phyloP scores from a whole-genome alignment of 2,888 invertebrate species.

The Mongoloraphidia duomilia region DNA sequence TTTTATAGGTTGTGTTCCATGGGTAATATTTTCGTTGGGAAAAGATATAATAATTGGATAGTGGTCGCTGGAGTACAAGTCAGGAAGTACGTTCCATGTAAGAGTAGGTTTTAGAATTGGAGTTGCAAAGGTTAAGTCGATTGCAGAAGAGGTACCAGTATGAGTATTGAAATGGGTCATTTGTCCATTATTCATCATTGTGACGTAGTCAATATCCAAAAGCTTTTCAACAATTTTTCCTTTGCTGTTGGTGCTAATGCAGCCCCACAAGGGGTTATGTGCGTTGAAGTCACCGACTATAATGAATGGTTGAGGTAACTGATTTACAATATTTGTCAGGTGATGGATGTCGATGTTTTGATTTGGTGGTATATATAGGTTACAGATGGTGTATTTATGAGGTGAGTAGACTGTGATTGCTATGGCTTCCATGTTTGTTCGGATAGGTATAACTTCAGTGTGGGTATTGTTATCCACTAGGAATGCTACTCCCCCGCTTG shows the following conservation, averaged over 20 bases:
- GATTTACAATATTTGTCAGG: background rate
- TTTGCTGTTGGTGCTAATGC: background rate
- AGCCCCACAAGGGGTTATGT: background rate
- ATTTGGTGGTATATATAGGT: too few relatives aligned
- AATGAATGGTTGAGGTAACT: background rate
- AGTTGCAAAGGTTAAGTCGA: too few relatives aligned
- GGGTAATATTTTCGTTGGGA: too few relatives aligned
- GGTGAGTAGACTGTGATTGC: background rate
- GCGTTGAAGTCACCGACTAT: too few relatives aligned
- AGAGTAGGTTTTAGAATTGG: too few relatives aligned
- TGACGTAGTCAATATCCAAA: background rate
- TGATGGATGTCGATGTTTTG: background rate
- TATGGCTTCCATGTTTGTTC: background rate
- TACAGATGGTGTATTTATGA: too few relatives aligned
- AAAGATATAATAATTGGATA: too few relatives aligned
- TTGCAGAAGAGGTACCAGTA: too few relatives aligned
- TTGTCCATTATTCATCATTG: background rate
- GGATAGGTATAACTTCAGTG: background rate
- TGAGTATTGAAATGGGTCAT: background rate
- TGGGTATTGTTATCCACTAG: conserved; percentile 1
- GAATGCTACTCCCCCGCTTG: conserved; percentile 1
- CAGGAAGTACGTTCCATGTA: background rate
- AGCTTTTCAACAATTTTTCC: conserved; percentile 2
- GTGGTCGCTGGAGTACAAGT: conserved; percentile 13
- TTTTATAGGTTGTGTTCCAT: too few relatives aligned